Evolutionary conservation across 2,797 vertebrate species (phyloP).

Genomic region (Poecile montanus): DNA sequence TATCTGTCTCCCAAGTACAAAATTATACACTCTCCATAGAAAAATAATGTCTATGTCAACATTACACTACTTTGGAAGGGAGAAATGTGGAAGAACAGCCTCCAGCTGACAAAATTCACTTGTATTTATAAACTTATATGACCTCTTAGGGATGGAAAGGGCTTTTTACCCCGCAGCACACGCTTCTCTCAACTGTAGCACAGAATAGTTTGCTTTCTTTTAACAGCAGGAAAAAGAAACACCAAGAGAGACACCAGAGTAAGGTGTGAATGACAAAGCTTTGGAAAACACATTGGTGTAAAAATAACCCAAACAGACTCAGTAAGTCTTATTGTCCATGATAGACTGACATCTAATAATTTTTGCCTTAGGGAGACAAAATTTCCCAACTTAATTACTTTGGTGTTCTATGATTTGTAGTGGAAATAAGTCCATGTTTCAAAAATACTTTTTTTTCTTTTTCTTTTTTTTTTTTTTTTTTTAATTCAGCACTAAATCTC

Average conservation of each 20-base stretch:
- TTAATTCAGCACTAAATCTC: not conserved
- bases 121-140: not conserved
- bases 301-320: not conserved
- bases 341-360: not conserved
- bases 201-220: not conserved
- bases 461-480: not conserved
- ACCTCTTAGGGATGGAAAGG: not conserved
- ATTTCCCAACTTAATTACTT: not conserved
- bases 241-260: not conserved
- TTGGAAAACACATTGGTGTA: not conserved
- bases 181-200: not conserved
- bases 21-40: not conserved
- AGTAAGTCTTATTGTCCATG: not conserved
- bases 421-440: not conserved
- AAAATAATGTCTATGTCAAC: not conserved
- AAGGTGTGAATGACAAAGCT: not conserved
- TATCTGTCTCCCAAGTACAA: not conserved
- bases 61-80: not conserved
- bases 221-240: not conserved
- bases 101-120: not conserved
- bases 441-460: not conserved
- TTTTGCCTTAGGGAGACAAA: not conserved
- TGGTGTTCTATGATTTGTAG: not conserved
- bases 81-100: not conserved
- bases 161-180: not conserved